phyloP scores from a whole-genome alignment of 2,797 vertebrate species.

The Cirrhinus molitorella region DNA sequence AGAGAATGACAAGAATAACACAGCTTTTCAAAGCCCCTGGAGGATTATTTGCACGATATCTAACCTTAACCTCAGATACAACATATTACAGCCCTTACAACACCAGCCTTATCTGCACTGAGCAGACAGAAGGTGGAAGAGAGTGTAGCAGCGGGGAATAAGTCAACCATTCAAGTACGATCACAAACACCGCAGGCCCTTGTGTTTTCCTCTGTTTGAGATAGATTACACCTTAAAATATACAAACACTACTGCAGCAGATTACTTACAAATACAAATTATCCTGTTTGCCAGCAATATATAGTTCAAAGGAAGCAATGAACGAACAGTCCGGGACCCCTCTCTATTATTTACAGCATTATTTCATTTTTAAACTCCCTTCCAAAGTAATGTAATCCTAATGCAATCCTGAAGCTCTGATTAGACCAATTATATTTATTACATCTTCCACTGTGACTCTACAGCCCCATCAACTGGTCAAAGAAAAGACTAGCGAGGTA shows the following conservation, averaged over 20 bases:
- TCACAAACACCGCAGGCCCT: conserved; percentile 47
- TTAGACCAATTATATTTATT: conserved; percentile 19
- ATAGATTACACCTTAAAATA: conserved; percentile 50
- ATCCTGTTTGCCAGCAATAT: conserved; percentile 33
- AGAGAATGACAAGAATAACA: conserved; percentile 37
- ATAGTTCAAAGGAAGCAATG: conserved; percentile 26
- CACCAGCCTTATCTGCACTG: conserved; percentile 43
- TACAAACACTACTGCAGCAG: conserved; percentile 19
- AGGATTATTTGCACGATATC: conserved; percentile 39
- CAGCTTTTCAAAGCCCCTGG: conserved; percentile 20
- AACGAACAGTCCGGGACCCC: neutral
- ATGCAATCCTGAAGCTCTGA: conserved; percentile 37
- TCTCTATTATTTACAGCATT: conserved; percentile 23
- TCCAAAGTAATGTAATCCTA: conserved; percentile 35
- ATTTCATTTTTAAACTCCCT: conserved; percentile 17
- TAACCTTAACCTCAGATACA: conserved; percentile 51
- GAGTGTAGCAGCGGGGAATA: conserved; percentile 43
- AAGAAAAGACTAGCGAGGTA: neutral
- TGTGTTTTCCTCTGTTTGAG: conserved; percentile 46
- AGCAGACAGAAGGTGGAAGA: conserved; percentile 45
- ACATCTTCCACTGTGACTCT: conserved; percentile 17
- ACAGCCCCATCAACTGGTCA: conserved; percentile 46
- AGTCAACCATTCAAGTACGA: conserved; percentile 52
- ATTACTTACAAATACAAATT: conserved; percentile 40
- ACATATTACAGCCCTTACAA: conserved; percentile 48